Evolutionary conservation across 2,888 invertebrate genomes (phyloP).

Genomic region (Drosophila diplacantha): DNA sequence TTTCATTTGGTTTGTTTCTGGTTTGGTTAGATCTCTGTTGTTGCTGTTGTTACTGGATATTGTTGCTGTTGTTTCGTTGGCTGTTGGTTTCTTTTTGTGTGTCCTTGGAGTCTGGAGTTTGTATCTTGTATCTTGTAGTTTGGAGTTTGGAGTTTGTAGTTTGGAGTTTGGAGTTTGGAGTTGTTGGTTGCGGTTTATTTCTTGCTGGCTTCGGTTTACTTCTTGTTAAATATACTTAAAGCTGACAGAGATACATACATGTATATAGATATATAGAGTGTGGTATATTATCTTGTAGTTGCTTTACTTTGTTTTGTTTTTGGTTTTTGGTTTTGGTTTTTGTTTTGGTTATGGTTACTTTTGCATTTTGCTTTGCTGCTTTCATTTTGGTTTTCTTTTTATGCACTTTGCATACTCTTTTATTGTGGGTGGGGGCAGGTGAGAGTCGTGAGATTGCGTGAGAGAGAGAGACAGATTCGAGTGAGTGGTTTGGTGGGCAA

Average conservation of each 20-base stretch:
- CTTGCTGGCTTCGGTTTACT: constrained; percentile 39
- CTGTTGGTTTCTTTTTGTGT: constrained; percentile 24
- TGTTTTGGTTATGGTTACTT: constrained; percentile 16
- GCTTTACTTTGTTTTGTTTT: constrained; percentile 53
- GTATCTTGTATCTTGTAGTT: constrained; percentile 35
- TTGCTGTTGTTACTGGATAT: constrained; percentile 17
- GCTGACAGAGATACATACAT: constrained; percentile 55
- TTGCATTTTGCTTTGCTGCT: constrained; percentile 43
- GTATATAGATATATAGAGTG: constrained; percentile 52
- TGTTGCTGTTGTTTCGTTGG: constrained; percentile 33
- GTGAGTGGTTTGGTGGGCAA: constrained; percentile 52
- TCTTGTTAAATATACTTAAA: constrained; percentile 37
- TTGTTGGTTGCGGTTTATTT: constrained; percentile 35
- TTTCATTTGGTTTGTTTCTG: constrained; percentile 13
- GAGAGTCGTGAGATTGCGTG: constrained; percentile 61
- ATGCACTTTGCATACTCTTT: constrained; percentile 38
- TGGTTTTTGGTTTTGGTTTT: constrained; percentile 12
- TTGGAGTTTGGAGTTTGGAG: constrained; percentile 37
- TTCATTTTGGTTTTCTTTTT: constrained; percentile 15
- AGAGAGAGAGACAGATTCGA: constrained; percentile 43
- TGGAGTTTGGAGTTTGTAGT: constrained; percentile 20
- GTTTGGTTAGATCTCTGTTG: constrained; percentile 32
- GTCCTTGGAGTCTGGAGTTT: constrained; percentile 29
- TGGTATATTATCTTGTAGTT: constrained; percentile 53
- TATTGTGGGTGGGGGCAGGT: constrained; percentile 22